Evolutionary conservation across 2,797 vertebrate species (phyloP).

Genomic region (Glossophaga mutica): DNA sequence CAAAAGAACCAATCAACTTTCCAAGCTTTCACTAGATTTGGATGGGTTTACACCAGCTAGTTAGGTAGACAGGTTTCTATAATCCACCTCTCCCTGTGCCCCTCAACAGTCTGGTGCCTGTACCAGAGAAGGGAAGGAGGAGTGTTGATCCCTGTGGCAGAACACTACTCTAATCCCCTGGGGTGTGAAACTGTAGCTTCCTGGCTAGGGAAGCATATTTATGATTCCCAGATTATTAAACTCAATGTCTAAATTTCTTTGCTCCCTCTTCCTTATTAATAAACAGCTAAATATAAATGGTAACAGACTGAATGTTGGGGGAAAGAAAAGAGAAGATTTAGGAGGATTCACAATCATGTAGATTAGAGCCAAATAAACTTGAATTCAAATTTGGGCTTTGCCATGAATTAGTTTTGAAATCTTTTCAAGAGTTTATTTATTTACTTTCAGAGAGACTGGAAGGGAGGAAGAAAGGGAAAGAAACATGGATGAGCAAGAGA

Average conservation of each 20-base stretch:
- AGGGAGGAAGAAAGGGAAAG: background rate
- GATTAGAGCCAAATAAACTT: background rate
- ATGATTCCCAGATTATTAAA: background rate
- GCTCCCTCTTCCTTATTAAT: background rate
- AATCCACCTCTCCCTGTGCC: no score
- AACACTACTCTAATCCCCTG: background rate
- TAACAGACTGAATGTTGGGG: background rate
- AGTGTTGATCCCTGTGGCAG: background rate
- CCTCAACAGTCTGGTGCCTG: background rate
- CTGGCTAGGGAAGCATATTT: background rate
- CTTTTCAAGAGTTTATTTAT: background rate
- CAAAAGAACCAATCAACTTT: background rate
- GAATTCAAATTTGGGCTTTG: background rate
- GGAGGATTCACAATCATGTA: background rate
- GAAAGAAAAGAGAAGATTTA: background rate
- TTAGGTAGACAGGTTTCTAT: background rate
- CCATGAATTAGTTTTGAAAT: background rate
- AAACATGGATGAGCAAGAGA: background rate
- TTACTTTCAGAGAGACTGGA: background rate
- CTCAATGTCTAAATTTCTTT: background rate
- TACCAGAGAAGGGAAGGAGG: background rate
- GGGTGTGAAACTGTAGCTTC: background rate
- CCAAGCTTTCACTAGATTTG: background rate
- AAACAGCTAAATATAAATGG: background rate
- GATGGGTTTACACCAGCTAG: background rate